Evolutionary conservation across 2,797 vertebrate species (phyloP).

Genomic region (Vultur gryphus): DNA sequence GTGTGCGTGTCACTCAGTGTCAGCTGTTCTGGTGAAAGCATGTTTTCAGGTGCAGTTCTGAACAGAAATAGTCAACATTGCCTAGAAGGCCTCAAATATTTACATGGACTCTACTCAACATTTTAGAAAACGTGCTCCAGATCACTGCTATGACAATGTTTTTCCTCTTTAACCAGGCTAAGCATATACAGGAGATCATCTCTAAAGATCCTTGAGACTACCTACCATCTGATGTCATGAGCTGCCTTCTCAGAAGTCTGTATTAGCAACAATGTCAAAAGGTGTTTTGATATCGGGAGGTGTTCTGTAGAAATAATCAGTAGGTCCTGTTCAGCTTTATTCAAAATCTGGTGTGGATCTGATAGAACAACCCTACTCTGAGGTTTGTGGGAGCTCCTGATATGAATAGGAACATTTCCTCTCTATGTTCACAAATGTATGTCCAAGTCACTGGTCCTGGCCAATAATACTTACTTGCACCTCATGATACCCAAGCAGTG

Average conservation of each 20-base stretch:
- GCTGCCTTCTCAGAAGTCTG: background rate
- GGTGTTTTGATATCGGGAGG: background rate
- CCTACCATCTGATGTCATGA: background rate
- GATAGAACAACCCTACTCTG: background rate
- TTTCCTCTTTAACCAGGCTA: background rate
- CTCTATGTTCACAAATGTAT: background rate
- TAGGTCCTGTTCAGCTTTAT: background rate
- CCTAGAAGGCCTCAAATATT: background rate
- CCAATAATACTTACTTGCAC: background rate
- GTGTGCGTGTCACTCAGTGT: fast-evolving
- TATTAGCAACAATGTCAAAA: background rate
- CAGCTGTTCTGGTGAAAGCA: no score
- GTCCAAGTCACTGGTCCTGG: background rate
- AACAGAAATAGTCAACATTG: background rate
- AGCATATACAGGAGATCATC: background rate
- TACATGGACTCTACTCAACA: background rate
- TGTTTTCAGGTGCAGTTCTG: background rate
- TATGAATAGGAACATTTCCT: background rate
- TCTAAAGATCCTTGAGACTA: background rate
- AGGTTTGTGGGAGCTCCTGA: background rate
- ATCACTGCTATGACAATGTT: background rate
- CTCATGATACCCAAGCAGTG: background rate
- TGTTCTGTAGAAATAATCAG: background rate
- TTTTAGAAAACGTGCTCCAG: background rate
- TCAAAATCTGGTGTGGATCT: background rate